phyloP scores from a whole-genome alignment of 2,113 vertebrate species.

The Alligator sinensis region DNA sequence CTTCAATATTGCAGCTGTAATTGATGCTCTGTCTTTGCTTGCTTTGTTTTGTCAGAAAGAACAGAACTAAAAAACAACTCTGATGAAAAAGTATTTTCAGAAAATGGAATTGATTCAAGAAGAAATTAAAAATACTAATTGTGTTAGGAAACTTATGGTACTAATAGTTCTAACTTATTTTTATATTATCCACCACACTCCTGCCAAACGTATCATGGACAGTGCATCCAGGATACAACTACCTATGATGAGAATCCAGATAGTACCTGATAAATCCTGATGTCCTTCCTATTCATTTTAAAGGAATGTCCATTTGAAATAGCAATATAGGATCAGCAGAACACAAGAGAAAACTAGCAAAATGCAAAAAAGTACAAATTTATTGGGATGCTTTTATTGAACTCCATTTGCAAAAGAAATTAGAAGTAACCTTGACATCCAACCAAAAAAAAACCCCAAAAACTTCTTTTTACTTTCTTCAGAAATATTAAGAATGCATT shows the following conservation, averaged over 20 bases:
- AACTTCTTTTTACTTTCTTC: background rate
- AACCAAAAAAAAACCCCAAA: background rate
- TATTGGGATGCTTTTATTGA: background rate
- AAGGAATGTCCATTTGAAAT: background rate
- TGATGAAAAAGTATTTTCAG: background rate
- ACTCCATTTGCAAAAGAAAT: background rate
- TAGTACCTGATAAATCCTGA: background rate
- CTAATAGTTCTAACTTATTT: background rate
- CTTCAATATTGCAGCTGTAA: background rate
- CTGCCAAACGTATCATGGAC: background rate
- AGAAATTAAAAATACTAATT: background rate
- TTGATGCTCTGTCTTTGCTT: constrained; percentile 14
- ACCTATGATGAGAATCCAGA: background rate
- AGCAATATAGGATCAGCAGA: background rate
- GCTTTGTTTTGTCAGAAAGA: background rate
- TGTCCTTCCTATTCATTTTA: constrained; percentile 30
- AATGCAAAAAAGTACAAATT: background rate
- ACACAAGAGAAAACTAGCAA: background rate
- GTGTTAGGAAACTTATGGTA: background rate
- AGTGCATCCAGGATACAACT: background rate
- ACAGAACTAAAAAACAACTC: constrained; percentile 29
- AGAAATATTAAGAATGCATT: background rate
- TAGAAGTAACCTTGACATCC: background rate
- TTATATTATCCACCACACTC: rapidly evolving
- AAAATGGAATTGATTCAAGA: constrained; percentile 3